A percentile compares a stretch with the other conserved stretches of the same genome.
These are phyloP conservation scores for Zonotrichia albicollis DNA, from an alignment of 2,797 vertebrate species.

Conservation along the genomic window DNA sequence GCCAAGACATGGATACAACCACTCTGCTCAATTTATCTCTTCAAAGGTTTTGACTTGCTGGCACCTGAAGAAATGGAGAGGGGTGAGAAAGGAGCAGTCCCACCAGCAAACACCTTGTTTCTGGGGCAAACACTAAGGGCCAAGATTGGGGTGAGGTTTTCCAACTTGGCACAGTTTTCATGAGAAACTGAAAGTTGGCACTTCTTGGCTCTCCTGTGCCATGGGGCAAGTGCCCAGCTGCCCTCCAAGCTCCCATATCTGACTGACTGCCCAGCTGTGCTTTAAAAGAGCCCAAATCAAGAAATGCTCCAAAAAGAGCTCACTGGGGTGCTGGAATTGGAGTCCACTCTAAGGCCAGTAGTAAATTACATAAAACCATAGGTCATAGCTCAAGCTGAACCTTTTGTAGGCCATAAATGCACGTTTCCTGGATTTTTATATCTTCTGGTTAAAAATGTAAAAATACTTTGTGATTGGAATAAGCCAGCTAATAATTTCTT, in stretches of 20 bases:
- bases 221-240: accelerated
- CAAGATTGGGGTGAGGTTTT: not conserved
- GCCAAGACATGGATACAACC: not conserved
- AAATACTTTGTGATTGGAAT: conserved; percentile 18
- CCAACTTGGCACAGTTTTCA: accelerated
- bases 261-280: not conserved
- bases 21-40: too few relatives aligned
- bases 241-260: not conserved
- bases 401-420: conserved; percentile 64
- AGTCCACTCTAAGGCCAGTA: conserved; percentile 23
- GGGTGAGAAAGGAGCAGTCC: not conserved
- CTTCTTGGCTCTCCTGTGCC: not conserved
- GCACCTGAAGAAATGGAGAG: not conserved
- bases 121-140: not conserved
- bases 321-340: not conserved
- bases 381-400: conserved; percentile 56
- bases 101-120: not conserved
- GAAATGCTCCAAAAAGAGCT: conserved; percentile 19
- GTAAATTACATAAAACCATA: conserved; percentile 49
- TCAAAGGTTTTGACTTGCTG: not conserved
- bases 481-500: not conserved
- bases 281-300: not conserved
- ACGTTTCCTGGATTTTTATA: conserved; percentile 67
- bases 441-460: conserved; percentile 24
- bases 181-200: not conserved